These are phyloP conservation scores for Scalopus aquaticus DNA, from an alignment of 2,113 vertebrate species.

Conservation along the genomic window DNA sequence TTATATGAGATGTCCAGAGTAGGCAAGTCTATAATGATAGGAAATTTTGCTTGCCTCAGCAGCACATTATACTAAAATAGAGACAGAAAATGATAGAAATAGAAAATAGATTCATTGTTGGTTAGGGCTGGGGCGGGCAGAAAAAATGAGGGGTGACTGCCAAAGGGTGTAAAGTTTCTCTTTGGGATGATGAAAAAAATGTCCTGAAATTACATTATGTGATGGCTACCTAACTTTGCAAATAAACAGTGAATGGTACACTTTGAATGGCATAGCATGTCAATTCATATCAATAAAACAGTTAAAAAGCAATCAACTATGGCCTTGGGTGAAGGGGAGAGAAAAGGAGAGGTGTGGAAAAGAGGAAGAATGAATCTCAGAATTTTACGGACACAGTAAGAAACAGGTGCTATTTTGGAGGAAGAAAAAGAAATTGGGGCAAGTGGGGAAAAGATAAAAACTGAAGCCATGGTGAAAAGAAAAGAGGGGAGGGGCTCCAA, in stretches of 20 bases:
- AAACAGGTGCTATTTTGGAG: neutral
- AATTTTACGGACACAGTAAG: neutral
- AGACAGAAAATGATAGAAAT: neutral
- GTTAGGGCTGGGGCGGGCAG: neutral
- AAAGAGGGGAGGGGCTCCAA: too few relatives aligned
- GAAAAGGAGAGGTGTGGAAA: neutral
- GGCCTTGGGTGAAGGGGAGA: neutral
- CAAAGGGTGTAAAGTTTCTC: neutral
- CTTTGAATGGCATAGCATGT: neutral
- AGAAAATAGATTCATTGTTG: neutral
- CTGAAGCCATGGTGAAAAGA: too few relatives aligned
- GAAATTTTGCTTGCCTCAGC: neutral
- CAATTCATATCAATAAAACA: neutral
- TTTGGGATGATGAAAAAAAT: neutral
- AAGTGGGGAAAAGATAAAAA: neutral
- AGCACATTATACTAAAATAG: too few relatives aligned
- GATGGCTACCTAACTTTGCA: neutral
- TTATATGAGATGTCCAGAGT: neutral
- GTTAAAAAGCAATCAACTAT: neutral
- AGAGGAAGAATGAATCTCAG: neutral
- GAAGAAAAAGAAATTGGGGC: neutral
- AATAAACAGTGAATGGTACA: neutral
- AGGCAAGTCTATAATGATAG: neutral
- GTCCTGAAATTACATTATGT: neutral
- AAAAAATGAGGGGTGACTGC: neutral